These are phyloP conservation scores for Gadus chalcogrammus DNA, from an alignment of 2,113 vertebrate species.

Conservation along the genomic window DNA sequence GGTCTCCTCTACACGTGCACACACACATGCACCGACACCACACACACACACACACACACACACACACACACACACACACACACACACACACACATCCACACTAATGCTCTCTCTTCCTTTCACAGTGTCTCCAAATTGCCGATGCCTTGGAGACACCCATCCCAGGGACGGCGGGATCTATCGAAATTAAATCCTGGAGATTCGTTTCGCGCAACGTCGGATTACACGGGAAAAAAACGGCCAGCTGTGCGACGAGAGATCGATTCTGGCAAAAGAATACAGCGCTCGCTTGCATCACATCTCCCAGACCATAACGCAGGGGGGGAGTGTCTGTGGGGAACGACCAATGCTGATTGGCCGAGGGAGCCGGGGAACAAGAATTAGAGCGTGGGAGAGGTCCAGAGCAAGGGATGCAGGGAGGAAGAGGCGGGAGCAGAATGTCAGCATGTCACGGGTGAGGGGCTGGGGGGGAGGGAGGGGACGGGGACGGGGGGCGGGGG, in stretches of 20 bases:
- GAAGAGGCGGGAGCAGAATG: neutral
- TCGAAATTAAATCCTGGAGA: neutral
- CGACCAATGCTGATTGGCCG: no score
- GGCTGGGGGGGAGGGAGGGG: neutral
- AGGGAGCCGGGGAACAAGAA: neutral
- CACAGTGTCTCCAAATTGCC: no score
- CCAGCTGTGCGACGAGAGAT: no score
- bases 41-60: constrained; percentile 1
- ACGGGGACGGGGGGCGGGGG: neutral
- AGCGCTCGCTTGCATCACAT: neutral
- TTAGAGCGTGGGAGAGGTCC: neutral
- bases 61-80: no score
- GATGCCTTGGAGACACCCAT: neutral
- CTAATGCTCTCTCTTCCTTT: neutral
- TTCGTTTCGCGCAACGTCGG: neutral
- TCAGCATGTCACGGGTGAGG: neutral
- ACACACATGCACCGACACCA: neutral
- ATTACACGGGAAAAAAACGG: neutral
- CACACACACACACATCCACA: constrained; percentile 1
- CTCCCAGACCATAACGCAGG: no score
- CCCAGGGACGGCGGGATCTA: neutral
- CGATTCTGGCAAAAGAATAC: neutral
- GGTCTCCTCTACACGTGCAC: neutral
- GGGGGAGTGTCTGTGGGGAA: no score
- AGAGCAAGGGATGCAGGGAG: neutral